Conservation (phyloP, 2,797 vertebrate species). For the Gobionotothen gibberifrons region DNA sequence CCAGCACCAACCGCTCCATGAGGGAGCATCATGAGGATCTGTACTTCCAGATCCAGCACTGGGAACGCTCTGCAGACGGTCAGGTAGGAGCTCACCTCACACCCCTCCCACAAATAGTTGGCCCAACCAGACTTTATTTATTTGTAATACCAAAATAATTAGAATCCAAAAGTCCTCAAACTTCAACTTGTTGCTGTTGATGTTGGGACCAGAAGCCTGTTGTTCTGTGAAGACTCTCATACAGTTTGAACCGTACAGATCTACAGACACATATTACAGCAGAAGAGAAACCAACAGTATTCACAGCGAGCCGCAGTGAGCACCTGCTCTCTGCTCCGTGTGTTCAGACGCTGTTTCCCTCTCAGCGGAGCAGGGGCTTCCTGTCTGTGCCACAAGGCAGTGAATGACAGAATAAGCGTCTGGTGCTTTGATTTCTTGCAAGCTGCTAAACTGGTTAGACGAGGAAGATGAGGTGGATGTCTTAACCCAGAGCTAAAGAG, state of each 20-base stretch:
- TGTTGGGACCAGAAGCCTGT: not conserved
- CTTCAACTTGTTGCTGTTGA: not conserved
- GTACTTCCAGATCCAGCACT: constrained; percentile 71
- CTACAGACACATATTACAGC: not conserved
- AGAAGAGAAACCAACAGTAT: not conserved
- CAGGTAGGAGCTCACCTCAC: constrained; percentile 50
- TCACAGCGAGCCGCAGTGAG: not conserved
- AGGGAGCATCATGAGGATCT: not conserved
- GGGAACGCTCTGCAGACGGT: constrained; percentile 39
- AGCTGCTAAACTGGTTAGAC: constrained; percentile 4
- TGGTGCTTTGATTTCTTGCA: not conserved
- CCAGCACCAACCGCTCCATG: constrained; percentile 73
- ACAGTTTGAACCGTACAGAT: not conserved
- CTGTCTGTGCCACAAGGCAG: not conserved
- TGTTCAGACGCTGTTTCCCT: not conserved
- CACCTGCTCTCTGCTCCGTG: constrained; percentile 2
- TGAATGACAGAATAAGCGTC: not conserved
- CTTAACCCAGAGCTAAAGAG: not conserved
- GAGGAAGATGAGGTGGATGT: not conserved
- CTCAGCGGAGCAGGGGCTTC: not conserved
- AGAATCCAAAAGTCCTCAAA: not conserved
- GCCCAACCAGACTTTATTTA: not conserved
- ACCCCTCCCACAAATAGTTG: not conserved
- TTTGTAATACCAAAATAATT: not conserved
- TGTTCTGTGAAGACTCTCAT: not conserved